These are phyloP conservation scores for Cosmia trapezina DNA, from an alignment of 2,888 invertebrate genomes.

Conservation along the genomic window DNA sequence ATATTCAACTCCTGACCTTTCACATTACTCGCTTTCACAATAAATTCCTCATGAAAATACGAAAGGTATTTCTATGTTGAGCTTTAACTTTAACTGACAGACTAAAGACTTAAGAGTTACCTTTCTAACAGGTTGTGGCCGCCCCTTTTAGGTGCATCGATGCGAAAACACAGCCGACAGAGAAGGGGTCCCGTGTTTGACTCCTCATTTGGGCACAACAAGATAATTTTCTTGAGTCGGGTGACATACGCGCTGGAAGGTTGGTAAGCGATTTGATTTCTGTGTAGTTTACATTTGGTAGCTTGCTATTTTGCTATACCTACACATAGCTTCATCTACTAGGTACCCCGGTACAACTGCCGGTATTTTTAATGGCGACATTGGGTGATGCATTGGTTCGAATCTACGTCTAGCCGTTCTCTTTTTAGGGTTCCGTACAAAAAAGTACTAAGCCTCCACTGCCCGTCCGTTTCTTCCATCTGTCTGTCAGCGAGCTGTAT, in stretches of 20 bases:
- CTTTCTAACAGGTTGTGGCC: conserved; percentile 57
- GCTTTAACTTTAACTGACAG: conserved; percentile 57
- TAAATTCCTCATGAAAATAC: conserved; percentile 22
- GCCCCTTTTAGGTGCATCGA: conserved; percentile 73
- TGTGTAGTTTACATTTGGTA: not conserved
- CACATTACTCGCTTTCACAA: conserved; percentile 1
- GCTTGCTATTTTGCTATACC: not conserved
- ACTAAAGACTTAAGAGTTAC: conserved; percentile 61
- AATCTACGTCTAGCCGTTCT: too few species aligned
- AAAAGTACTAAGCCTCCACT: too few species aligned
- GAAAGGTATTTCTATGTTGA: conserved; percentile 25
- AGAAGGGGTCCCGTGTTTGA: conserved; percentile 75
- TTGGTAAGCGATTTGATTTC: not conserved
- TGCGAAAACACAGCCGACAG: conserved; percentile 74
- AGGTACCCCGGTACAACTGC: too few species aligned
- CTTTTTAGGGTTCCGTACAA: too few species aligned
- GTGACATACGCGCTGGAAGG: conserved; percentile 50
- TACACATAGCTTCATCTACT: too few species aligned
- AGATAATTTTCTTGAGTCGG: conserved; percentile 71
- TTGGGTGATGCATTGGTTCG: too few species aligned
- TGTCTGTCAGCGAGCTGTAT: too few species aligned
- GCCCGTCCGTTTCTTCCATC: too few species aligned
- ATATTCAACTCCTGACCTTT: conserved; percentile 4
- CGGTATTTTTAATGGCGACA: too few species aligned
- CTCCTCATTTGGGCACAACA: conserved; percentile 77